phyloP scores from a whole-genome alignment of 1,140 invertebrate species.

The Dreissena polymorpha region DNA sequence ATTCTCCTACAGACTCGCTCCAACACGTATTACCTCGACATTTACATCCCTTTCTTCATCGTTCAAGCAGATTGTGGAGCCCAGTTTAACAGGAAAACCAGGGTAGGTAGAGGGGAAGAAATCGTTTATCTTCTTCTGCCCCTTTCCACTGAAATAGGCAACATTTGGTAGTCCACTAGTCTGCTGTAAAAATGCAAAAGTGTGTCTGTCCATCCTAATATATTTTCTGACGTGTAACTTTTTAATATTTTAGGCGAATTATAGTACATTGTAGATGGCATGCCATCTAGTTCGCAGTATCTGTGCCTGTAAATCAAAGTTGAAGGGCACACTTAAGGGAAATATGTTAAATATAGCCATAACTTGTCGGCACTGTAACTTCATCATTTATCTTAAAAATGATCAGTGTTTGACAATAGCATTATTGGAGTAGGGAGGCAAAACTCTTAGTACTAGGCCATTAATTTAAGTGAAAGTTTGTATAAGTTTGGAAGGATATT shows the following conservation, averaged over 20 bases:
- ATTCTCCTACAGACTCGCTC: conserved; percentile 84
- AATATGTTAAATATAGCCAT: too few species aligned
- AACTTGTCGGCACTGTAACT: too few species aligned
- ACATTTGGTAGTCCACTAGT: background rate
- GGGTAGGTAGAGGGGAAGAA: conserved; percentile 79
- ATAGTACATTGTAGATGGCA: background rate
- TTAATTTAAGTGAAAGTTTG: too few species aligned
- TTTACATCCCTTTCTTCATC: conserved; percentile 85
- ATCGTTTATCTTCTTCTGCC: background rate
- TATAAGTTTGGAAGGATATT: too few species aligned
- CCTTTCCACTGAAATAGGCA: background rate
- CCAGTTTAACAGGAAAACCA: conserved; percentile 83
- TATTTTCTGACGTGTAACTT: background rate
- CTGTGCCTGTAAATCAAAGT: too few species aligned
- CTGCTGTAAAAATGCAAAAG: background rate
- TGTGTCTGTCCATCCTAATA: background rate
- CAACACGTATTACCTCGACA: conserved; percentile 84
- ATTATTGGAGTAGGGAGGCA: too few species aligned
- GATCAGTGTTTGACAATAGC: too few species aligned
- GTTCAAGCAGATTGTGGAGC: conserved; percentile 83
- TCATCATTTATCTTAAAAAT: too few species aligned
- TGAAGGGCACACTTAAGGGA: too few species aligned
- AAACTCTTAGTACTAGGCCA: too few species aligned
- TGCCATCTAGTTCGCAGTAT: background rate
- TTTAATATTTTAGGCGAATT: background rate